phyloP scores from a whole-genome alignment of 35 echinoderm and acorn worm species.

The Holothuria glaberrima region DNA sequence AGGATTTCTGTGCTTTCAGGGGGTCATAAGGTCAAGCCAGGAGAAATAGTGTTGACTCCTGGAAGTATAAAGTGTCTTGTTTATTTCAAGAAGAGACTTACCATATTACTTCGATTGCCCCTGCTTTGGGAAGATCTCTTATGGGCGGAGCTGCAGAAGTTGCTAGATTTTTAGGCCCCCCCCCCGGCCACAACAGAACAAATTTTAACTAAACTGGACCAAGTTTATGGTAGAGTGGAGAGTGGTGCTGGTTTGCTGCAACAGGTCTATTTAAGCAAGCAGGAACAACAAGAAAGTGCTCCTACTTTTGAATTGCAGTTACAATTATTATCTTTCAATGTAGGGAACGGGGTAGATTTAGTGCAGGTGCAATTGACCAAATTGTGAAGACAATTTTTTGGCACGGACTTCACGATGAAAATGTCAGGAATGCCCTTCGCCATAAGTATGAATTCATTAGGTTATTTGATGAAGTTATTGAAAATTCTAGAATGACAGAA shows the following conservation, averaged over 20 bases:
- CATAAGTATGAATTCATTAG: neutral
- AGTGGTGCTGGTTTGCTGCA: conserved; percentile 39
- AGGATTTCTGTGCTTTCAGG: too few relatives aligned
- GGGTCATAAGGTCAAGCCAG: too few relatives aligned
- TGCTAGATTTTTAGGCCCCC: neutral
- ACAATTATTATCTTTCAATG: conserved; percentile 15
- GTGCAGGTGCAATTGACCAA: neutral
- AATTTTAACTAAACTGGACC: conserved; percentile 3
- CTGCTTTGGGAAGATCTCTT: neutral
- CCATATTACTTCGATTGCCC: neutral
- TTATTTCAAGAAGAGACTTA: neutral
- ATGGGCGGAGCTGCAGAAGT: neutral
- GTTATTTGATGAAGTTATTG: neutral
- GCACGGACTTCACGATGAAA: conserved; percentile 24
- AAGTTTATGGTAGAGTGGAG: conserved; percentile 46
- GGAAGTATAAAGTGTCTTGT: neutral
- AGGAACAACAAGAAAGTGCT: neutral
- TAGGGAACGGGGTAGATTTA: conserved; percentile 23
- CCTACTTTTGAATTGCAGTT: conserved; percentile 13
- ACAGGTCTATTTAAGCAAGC: conserved; percentile 37
- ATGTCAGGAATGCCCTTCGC: neutral
- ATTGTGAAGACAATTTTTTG: conserved; percentile 44
- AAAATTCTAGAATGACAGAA: neutral
- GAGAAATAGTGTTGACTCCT: neutral
- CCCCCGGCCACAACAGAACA: neutral